These are phyloP conservation scores for Tenthredo mesomela DNA, from an alignment of 2,888 invertebrate species.

Conservation along the genomic window DNA sequence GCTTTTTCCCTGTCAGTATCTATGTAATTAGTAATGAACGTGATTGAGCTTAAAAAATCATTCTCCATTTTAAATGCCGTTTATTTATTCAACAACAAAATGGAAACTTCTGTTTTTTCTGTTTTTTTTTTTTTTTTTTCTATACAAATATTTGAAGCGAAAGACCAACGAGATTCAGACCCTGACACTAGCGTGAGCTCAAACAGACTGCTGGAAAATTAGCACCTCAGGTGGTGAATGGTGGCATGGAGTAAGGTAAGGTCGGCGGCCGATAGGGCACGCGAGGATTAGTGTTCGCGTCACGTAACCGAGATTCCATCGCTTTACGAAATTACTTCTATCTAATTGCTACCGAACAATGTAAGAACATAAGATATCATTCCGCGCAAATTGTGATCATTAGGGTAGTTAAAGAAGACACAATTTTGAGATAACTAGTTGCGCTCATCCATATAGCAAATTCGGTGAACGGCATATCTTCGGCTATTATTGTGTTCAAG, in stretches of 20 bases:
- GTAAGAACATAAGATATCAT: background rate
- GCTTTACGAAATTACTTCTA: background rate
- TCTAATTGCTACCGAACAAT: slow-evolving; percentile 1
- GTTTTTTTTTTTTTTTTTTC: background rate
- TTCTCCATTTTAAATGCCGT: slow-evolving; percentile 57
- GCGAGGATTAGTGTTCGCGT: slow-evolving; percentile 24
- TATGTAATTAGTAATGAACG: slow-evolving; percentile 67
- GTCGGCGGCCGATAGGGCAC: slow-evolving; percentile 35
- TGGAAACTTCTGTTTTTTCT: background rate
- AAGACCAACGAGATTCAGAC: background rate
- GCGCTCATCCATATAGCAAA: too few relatives aligned
- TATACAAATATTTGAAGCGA: background rate
- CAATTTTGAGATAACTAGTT: too few relatives aligned
- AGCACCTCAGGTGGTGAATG: slow-evolving; percentile 47
- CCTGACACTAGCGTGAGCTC: slow-evolving; percentile 37
- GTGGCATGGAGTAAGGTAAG: slow-evolving; percentile 16
- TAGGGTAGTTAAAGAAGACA: too few relatives aligned
- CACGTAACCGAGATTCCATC: slow-evolving; percentile 39
- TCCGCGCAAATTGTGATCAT: background rate
- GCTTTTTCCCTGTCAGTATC: slow-evolving; percentile 63
- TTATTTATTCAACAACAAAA: background rate
- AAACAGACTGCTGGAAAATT: slow-evolving; percentile 48
- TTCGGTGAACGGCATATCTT: too few relatives aligned
- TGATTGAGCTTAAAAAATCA: slow-evolving; percentile 65
- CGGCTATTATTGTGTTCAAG: background rate